Base-by-base conservation (phyloP, 2,113 vertebrate genomes). In the Daubentonia madagascariensis region DNA sequence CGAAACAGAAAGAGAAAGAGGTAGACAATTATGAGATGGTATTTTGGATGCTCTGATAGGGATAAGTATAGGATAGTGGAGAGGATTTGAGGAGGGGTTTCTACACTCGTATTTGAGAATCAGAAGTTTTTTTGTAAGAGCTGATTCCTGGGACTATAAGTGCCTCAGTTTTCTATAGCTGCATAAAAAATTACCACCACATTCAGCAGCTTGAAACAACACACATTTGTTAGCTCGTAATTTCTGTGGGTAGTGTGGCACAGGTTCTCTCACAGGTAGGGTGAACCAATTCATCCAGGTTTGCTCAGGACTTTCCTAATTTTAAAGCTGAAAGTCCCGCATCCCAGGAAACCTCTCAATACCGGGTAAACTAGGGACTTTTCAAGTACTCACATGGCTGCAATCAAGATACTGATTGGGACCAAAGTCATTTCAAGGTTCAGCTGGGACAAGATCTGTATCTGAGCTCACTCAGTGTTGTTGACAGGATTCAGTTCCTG, bases 331-430 rank as follows among this genome's bases (percentile, higher is more conserved):
- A 2, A 85, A 85, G 17, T 59, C 4, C n/a, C 12, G 9, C 11
- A 30, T 91, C 11, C 8, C 5, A 59, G 54, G 57, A 63, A 93
- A 45, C 30, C 28, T 70, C 23, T 61, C 1, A 23, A 5, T 43
- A 1, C 32, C 43, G 68, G n/a, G 17, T 2, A 79, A 78, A 67
- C 11, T 32, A 10, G 57, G 18, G 13, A 61, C 30, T 63, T 61
- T 4, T 17, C 54, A 12, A n/a, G 20, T 61, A 20, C 30, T 28
- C 75, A 37, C 30, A 20, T 28, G 1, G 7, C 61, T 81, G 65
- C n/a, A n/a, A 3, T n/a, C 3, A 25, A 35, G 22, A 8, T 18
- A 8, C 2, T 28, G 22, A 13, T 1, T 52, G 9, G 25, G 8
- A 17, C 6, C 81, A 30, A 67, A 65, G 10, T 37, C 25, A 10